Conservation (phyloP, 2,113 vertebrate species). For the Burhinus oedicnemus region DNA sequence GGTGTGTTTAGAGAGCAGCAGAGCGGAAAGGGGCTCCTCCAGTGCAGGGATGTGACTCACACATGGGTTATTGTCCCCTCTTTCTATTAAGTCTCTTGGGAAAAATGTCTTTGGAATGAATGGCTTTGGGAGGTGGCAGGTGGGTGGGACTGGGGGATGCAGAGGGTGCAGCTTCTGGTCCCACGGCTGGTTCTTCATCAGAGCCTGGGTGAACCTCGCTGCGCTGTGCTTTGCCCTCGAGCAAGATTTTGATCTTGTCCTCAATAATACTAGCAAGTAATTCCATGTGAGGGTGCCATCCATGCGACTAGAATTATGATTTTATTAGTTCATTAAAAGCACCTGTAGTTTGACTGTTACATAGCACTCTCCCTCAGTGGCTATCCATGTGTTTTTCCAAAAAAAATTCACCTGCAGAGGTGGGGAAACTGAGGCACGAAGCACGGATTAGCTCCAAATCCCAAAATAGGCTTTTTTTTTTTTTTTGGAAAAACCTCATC, state of each 20-base stretch:
- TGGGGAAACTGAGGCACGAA: not conserved
- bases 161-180: not conserved
- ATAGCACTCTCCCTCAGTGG: not conserved
- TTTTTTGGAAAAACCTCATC: not conserved
- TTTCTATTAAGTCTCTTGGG: not conserved
- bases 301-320: accelerated
- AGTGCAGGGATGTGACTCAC: accelerated
- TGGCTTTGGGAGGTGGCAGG: not conserved
- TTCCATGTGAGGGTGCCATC: not conserved
- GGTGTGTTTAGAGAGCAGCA: not conserved
- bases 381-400: not conserved
- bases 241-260: not conserved
- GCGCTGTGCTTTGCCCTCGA: not conserved
- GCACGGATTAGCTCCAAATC: not conserved
- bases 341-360: no score
- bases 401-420: not conserved
- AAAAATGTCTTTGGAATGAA: accelerated
- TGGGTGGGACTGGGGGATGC: not conserved
- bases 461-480: not conserved
- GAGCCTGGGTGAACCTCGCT: not conserved
- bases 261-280: not conserved
- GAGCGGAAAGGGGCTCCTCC: not conserved
- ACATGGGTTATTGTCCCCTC: accelerated
- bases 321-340: no score
- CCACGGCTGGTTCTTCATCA: not conserved